Base-by-base conservation (phyloP, 2,888 invertebrate genomes). In the Acronicta alni region DNA sequence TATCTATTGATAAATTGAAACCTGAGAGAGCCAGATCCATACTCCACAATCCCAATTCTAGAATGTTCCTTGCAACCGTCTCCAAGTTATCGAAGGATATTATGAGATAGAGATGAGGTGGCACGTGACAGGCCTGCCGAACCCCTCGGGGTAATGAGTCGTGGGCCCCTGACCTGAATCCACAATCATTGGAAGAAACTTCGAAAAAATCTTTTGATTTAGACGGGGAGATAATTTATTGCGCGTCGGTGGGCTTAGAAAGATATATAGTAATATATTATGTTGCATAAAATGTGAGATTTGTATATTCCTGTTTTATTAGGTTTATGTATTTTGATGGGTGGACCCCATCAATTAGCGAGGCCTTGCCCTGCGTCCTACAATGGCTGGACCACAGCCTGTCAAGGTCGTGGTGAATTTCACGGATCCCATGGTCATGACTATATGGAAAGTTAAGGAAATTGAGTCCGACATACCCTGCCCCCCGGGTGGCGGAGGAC, bases 131-230 rank as follows among this genome's bases (percentile, higher is more conserved):
- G 0, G 72, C 49, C 32, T 72, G 45, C 56, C 26, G n/a, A 46
- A 14, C 12, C 5, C 44, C 45, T 35, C 20, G 16, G 59, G 54
- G 75, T 60, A 72, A 75, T 65, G 72, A 72, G 65, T 20, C 68
- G 65, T 54, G 54, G 43, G n/a, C 12, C 30, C 55, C 57, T 65
- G 72, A 65, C n/a, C n/a, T 39, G 73, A 75, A 75, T 74, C 53
- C 57, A 53, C 54, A 64, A 67, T 58, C 45, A 20, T 32, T 3
- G 39, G 37, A 44, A 8, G n/a, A n/a, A 44, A 43, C 18, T 44
- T 48, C 14, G 42, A 17, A 26, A 20, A 17, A 41, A 52, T 48
- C 20, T 54, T 52, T 8, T 15, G 2, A 37, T 23, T 16, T 23
- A 10, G 37, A 39, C 0, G 26, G 9, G 41, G 23, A n/a, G 16